phyloP scores from a whole-genome alignment of 2,888 invertebrate species.

The Teleogryllus oceanicus region DNA sequence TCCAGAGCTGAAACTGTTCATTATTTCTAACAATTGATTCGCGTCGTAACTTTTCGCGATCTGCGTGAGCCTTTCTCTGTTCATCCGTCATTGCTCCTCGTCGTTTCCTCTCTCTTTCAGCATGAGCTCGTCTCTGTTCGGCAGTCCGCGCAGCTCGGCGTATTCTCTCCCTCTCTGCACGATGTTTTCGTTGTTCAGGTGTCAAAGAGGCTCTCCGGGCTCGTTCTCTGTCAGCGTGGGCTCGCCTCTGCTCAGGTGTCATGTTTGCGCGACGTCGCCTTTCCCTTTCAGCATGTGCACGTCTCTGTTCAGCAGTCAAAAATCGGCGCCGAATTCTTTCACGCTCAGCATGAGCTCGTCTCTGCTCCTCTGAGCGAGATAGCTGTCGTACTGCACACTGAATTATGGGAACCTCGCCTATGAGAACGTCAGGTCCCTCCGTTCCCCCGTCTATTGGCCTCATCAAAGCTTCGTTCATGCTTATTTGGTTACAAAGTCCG shows the following conservation, averaged over 20 bases:
- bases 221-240: background rate
- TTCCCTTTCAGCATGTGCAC: constrained; percentile 1
- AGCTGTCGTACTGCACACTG: background rate
- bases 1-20: background rate
- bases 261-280: background rate
- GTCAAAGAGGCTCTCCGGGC: background rate
- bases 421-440: background rate
- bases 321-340: constrained; percentile 8
- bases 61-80: background rate
- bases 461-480: constrained; percentile 6
- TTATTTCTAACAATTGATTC: constrained; percentile 18
- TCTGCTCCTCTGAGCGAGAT: background rate
- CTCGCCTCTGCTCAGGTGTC: constrained; percentile 4
- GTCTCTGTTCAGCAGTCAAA: background rate
- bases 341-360: background rate
- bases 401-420: background rate
- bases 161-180: background rate
- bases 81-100: background rate
- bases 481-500: background rate
- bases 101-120: background rate
- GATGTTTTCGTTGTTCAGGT: background rate
- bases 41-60: background rate
- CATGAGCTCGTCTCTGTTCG: background rate
- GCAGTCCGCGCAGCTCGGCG: background rate
- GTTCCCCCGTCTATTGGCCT: constrained; percentile 5